These are phyloP conservation scores for Drosophila paulistorum DNA, from an alignment of 1,140 invertebrate species.

Conservation along the genomic window DNA sequence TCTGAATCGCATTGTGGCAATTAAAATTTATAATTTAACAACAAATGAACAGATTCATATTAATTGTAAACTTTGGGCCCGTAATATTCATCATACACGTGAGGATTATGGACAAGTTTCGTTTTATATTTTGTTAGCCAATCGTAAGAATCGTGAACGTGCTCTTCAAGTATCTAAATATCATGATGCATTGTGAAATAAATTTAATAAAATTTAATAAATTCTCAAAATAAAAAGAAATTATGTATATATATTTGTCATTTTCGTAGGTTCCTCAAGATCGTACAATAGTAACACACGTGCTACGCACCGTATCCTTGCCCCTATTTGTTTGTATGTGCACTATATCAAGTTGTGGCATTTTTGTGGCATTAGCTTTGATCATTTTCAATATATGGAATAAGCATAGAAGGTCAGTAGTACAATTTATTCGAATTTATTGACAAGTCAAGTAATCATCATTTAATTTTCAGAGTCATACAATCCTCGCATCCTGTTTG, in stretches of 20 bases:
- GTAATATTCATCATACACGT: constrained; percentile 34
- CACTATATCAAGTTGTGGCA: constrained; percentile 92
- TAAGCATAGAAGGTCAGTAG: constrained; percentile 91
- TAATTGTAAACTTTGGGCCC: constrained; percentile 53
- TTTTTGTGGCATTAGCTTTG: constrained; percentile 91
- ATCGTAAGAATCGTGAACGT: not conserved
- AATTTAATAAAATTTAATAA: not conserved
- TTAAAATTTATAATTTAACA: constrained; percentile 40
- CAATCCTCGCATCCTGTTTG: constrained; percentile 97
- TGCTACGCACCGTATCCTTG: constrained; percentile 92
- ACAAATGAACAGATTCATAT: constrained; percentile 17
- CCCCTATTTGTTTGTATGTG: constrained; percentile 96
- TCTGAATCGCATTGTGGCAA: constrained; percentile 55
- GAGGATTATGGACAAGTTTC: constrained; percentile 25
- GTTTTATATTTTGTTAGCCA: constrained; percentile 30
- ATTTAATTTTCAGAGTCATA: constrained; percentile 90
- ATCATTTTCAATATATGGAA: constrained; percentile 96
- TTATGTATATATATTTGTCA: not conserved
- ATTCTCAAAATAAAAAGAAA: not conserved
- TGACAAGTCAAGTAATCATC: too few relatives aligned
- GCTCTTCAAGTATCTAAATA: not conserved
- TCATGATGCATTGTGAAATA: constrained; percentile 23
- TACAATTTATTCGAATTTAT: fast-evolving
- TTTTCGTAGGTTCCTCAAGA: constrained; percentile 84
- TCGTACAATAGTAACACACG: constrained; percentile 93